phyloP scores from a whole-genome alignment of 2,113 vertebrate genomes.

The Melanostigma gelatinosum region DNA sequence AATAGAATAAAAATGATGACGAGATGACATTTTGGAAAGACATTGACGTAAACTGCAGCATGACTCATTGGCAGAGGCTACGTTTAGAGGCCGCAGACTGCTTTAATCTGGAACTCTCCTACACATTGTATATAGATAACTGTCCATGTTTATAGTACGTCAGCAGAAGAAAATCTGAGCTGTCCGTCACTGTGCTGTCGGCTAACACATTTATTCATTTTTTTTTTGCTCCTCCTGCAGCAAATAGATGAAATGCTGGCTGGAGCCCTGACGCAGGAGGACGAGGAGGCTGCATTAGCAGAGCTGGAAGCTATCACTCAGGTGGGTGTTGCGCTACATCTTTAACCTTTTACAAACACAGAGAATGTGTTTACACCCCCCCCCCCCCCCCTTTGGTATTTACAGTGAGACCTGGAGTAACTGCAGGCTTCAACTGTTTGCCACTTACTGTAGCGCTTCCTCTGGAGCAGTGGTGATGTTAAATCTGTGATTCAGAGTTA shows the following conservation, averaged over 20 bases:
- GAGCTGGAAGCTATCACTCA: constrained; percentile 92
- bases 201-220: background rate
- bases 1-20: background rate
- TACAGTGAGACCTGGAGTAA: background rate
- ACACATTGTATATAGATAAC: background rate
- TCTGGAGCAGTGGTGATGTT: constrained; percentile 14
- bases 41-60: background rate
- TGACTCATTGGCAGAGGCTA: background rate
- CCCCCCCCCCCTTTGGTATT: background rate
- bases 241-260: constrained; percentile 95
- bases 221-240: constrained; percentile 68
- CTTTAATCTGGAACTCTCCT: background rate
- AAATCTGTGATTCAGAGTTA: constrained; percentile 21
- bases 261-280: constrained; percentile 89
- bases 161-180: background rate
- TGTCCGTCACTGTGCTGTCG: background rate
- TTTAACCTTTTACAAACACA: constrained; percentile 26
- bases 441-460: background rate
- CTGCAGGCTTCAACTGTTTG: constrained; percentile 4
- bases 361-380: too few relatives aligned
- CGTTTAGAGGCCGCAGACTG: background rate
- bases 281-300: constrained; percentile 90
- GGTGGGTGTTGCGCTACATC: constrained; percentile 73
- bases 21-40: background rate
- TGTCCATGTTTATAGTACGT: background rate